phyloP scores from a whole-genome alignment of 2,888 invertebrate genomes.

The Patella depressa region DNA sequence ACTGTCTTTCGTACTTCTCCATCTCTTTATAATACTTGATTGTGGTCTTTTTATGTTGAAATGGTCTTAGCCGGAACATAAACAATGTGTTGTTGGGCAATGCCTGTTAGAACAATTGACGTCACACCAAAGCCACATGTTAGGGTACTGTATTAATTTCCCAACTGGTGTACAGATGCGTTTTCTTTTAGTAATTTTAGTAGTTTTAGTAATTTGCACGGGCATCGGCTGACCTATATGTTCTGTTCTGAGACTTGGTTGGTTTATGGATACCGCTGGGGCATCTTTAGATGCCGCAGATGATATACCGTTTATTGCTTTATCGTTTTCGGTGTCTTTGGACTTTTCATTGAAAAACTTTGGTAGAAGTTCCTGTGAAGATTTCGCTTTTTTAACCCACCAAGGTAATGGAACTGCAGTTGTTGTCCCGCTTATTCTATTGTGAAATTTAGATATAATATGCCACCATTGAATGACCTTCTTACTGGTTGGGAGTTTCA shows the following conservation, averaged over 20 bases:
- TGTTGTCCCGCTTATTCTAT: not conserved
- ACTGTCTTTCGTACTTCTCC: no score
- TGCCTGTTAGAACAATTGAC: conserved; percentile 24
- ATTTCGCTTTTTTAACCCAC: not conserved
- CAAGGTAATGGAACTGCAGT: conserved; percentile 1
- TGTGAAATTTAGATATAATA: not conserved
- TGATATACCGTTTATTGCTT: not conserved
- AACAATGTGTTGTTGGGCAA: conserved; percentile 27
- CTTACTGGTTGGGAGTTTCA: not conserved
- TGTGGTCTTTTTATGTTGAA: no score
- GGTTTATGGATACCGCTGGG: not conserved
- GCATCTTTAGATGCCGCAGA: conserved; percentile 2
- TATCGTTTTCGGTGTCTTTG: not conserved
- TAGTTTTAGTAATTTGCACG: not conserved
- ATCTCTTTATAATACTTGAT: no score
- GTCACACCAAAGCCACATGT: conserved; percentile 33
- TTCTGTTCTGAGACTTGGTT: not conserved
- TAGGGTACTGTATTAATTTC: conserved; percentile 15
- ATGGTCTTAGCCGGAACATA: conserved; percentile 15
- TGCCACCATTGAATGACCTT: conserved; percentile 7
- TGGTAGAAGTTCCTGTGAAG: not conserved
- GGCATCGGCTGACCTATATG: not conserved
- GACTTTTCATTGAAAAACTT: not conserved
- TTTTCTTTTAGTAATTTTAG: not conserved
- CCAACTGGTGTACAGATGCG: conserved; percentile 23